A percentile compares a stretch with the other conserved stretches of the same genome.
phyloP scores from a whole-genome alignment of 2,888 invertebrate species.

The Scaptomyza flava region DNA sequence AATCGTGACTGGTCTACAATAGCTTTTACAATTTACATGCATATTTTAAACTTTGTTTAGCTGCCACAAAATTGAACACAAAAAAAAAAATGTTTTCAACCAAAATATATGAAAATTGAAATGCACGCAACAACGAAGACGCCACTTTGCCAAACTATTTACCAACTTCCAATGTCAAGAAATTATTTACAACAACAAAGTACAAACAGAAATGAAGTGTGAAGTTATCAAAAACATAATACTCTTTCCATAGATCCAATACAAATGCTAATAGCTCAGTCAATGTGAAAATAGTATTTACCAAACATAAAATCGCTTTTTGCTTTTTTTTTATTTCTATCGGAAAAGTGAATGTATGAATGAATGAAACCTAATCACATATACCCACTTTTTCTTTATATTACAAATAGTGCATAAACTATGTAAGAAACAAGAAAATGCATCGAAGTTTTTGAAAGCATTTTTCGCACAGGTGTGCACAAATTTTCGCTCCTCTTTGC shows the following conservation, averaged over 20 bases:
- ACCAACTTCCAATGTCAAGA: slow-evolving; percentile 53
- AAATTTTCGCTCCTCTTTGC: slow-evolving; percentile 70
- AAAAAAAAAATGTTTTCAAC: slow-evolving; percentile 18
- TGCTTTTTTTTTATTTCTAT: neutral
- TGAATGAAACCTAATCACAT: neutral
- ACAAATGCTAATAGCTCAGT: neutral
- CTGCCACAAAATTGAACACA: slow-evolving; percentile 59
- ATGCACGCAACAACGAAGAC: slow-evolving; percentile 43
- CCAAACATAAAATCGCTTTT: neutral
- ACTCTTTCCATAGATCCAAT: neutral
- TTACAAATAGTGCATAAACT: slow-evolving; percentile 5
- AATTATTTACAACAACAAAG: slow-evolving; percentile 56
- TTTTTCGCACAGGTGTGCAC: slow-evolving; percentile 74
- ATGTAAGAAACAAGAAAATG: slow-evolving; percentile 46
- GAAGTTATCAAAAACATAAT: neutral
- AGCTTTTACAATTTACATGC: slow-evolving; percentile 60
- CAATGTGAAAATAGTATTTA: too few relatives aligned
- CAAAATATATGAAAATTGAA: slow-evolving; percentile 56
- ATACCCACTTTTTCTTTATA: neutral
- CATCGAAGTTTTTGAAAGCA: slow-evolving; percentile 74
- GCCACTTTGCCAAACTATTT: slow-evolving; percentile 50
- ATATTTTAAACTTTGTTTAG: slow-evolving; percentile 62
- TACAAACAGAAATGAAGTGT: neutral
- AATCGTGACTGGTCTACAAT: slow-evolving; percentile 63
- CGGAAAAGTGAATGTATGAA: neutral